Evolutionary conservation across 2,888 invertebrate species (phyloP).

Genomic region (Rotaria magnacalcarata): DNA sequence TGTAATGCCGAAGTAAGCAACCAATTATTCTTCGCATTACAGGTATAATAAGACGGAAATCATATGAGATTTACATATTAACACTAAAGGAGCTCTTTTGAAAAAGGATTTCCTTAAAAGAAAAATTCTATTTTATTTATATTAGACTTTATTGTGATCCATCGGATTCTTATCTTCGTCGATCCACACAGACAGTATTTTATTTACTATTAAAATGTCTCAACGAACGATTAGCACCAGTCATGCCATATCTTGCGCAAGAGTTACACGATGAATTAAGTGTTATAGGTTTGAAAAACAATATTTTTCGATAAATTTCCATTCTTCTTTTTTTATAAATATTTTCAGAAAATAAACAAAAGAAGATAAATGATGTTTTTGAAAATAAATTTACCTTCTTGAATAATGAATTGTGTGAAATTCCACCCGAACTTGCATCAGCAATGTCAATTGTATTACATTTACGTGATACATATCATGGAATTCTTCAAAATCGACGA

Average conservation of each 20-base stretch:
- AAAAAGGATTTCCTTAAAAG: too few relatives aligned
- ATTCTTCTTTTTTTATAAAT: background rate
- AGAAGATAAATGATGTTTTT: background rate
- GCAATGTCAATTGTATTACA: background rate
- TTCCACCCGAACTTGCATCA: background rate
- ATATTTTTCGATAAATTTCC: background rate
- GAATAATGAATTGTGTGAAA: background rate
- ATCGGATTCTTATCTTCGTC: slow-evolving; percentile 34
- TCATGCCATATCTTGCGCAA: slow-evolving; percentile 45
- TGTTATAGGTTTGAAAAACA: background rate
- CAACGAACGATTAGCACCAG: slow-evolving; percentile 39
- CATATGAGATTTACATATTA: too few relatives aligned
- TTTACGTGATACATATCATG: background rate
- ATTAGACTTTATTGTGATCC: slow-evolving; percentile 42
- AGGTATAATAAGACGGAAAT: too few relatives aligned
- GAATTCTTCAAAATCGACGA: background rate
- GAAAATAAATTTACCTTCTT: background rate
- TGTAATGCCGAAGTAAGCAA: too few relatives aligned
- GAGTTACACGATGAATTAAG: slow-evolving; percentile 34
- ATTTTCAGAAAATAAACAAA: background rate
- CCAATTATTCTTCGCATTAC: too few relatives aligned
- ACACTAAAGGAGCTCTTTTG: too few relatives aligned
- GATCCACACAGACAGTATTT: slow-evolving; percentile 42
- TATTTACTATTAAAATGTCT: slow-evolving; percentile 38
- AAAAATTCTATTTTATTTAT: background rate